Conservation (phyloP, 2,888 invertebrate species). For the Macrosiphum euphorbiae region DNA sequence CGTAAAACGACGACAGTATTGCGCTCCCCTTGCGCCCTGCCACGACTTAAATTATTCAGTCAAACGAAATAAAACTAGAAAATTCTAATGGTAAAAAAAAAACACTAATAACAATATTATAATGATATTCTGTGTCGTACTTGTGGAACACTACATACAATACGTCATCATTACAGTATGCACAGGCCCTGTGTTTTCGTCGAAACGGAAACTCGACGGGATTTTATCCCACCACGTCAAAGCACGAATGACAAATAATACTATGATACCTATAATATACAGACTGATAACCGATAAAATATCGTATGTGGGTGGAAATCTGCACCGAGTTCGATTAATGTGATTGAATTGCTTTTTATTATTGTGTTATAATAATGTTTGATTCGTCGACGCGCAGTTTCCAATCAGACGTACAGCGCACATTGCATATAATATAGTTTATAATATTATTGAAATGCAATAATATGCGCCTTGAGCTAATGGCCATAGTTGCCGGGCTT, state of each 20-base stretch:
- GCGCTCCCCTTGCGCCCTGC: neutral
- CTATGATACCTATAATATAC: neutral
- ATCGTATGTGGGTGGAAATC: neutral
- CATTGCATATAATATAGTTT: too few relatives aligned
- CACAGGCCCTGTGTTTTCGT: neutral
- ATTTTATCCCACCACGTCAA: neutral
- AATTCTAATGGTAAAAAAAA: neutral
- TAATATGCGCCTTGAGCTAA: too few relatives aligned
- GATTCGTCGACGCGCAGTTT: neutral
- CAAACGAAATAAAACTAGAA: conserved; percentile 9
- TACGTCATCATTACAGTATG: neutral
- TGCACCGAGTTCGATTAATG: neutral
- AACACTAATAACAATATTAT: neutral
- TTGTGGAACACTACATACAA: neutral
- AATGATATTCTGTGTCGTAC: neutral
- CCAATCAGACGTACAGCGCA: neutral
- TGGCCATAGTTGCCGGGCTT: too few relatives aligned
- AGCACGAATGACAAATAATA: neutral
- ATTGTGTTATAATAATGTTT: neutral
- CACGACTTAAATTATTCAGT: neutral
- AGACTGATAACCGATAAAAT: neutral
- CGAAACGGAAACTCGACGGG: neutral
- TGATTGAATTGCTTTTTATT: neutral
- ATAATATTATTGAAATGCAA: too few relatives aligned
- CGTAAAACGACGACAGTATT: conserved; percentile 3